Base-by-base conservation (phyloP, 1,140 invertebrate species). In the Ceratina australensis region DNA sequence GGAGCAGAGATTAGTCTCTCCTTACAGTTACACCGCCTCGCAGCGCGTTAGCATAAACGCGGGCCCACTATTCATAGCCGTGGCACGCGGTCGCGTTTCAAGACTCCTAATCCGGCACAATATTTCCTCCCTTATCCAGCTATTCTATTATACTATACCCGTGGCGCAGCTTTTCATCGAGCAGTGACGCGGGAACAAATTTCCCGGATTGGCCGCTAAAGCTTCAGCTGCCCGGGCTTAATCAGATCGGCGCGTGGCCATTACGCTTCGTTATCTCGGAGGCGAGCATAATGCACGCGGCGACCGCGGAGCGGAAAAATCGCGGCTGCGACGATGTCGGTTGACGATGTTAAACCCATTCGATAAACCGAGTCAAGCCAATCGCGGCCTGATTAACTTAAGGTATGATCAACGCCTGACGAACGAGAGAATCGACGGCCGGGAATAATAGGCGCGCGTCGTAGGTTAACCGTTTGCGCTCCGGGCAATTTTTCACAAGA, bases 211-310 rank as follows among this genome's bases (percentile, higher is more conserved):
- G 50, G 28, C 0, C 49, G 24, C 26, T 10, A 22, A 42, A 65
- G 52, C 28, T 42, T 42, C 33, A 42, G 33, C 18, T n/a, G 10
- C n/a, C 20, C n/a, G 15, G 50, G 28, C 24, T 74, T 74, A 65
- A 74, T 74, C 72, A 26, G 61, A 66, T 74, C 52, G 33, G 33
- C 33, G 16, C 52, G 54, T 4, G 50, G 22, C 72, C 61, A 74
- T 74, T 74, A 74, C 33, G 72, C 28, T 47, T 74, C 50, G 72
- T 74, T 74, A 74, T 57, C 50, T 50, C 18, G 52, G 3, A 20
- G 54, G 18, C 16, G 22, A 15, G 61, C 16, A 24, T 66, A 66
- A 74, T 57, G 50, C 33, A 18, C 50, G 50, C 16, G 49, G 49
- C 15, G 2, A n/a, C 47, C 15, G n/a, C n/a, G 33, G 52, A 7